These are phyloP conservation scores for Tryphoninae sp. DNA, from an alignment of 2,888 invertebrate genomes.

Conservation along the genomic window DNA sequence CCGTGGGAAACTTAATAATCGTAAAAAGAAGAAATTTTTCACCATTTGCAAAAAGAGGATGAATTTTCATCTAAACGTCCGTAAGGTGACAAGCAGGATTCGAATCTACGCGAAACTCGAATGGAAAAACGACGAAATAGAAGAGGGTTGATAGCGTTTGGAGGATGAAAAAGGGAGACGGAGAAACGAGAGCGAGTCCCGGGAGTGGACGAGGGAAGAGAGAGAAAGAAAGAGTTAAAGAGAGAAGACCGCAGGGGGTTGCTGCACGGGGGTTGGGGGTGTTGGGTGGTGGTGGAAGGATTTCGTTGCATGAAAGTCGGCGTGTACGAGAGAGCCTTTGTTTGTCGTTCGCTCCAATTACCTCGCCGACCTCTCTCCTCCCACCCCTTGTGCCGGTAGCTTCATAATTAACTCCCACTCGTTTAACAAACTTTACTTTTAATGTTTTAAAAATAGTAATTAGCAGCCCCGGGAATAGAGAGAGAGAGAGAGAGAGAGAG, in stretches of 20 bases:
- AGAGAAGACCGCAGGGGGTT: slow-evolving; percentile 31
- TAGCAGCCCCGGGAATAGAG: slow-evolving; percentile 78
- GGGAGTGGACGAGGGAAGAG: slow-evolving; percentile 37
- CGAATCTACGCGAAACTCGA: slow-evolving; percentile 8
- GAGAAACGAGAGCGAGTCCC: slow-evolving; percentile 19
- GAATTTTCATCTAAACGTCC: not conserved
- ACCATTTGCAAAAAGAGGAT: not conserved
- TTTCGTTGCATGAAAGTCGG: slow-evolving; percentile 67
- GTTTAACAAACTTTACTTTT: slow-evolving; percentile 82
- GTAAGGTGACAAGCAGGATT: not conserved
- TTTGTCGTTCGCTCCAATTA: slow-evolving; percentile 82
- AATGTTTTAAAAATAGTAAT: slow-evolving; percentile 82
- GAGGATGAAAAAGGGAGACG: slow-evolving; percentile 67
- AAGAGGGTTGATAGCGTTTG: slow-evolving; percentile 44
- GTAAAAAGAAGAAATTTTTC: slow-evolving; percentile 1
- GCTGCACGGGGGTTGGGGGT: slow-evolving; percentile 44
- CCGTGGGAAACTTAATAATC: too few relatives aligned
- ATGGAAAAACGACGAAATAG: slow-evolving; percentile 7
- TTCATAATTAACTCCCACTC: slow-evolving; percentile 82
- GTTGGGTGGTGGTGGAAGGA: slow-evolving; percentile 44
- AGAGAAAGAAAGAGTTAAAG: slow-evolving; percentile 42
- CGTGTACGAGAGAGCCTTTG: slow-evolving; percentile 74
- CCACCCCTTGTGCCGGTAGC: slow-evolving; percentile 75
- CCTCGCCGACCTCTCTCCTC: slow-evolving; percentile 72
- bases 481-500: slow-evolving; percentile 63